phyloP scores from a whole-genome alignment of 1,140 invertebrate species.

The Riptortus pedestris region DNA sequence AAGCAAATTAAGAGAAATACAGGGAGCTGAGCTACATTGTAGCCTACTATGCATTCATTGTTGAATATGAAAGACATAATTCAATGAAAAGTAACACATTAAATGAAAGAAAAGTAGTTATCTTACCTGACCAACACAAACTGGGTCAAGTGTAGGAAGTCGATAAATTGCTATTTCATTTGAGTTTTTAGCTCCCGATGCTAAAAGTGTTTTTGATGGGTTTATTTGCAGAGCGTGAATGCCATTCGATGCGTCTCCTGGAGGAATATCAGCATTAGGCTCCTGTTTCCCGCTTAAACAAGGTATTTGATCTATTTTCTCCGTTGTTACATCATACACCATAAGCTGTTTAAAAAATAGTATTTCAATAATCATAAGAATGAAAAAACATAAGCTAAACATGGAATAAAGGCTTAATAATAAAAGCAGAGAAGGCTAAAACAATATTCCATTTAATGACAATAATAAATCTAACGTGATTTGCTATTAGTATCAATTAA shows the following conservation, averaged over 20 bases:
- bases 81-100: no score
- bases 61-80: no score
- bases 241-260: constrained; percentile 62
- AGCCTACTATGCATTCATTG: no score
- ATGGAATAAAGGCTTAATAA: neutral
- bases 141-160: constrained; percentile 83
- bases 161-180: constrained; percentile 88
- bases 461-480: no score
- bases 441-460: neutral
- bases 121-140: constrained; percentile 78
- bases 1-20: no score
- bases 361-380: no score
- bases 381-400: neutral
- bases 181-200: constrained; percentile 85
- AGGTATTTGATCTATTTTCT: constrained; percentile 74
- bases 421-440: no score
- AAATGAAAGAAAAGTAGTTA: no score
- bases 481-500: no score
- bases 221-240: constrained; percentile 91
- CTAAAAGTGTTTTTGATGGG: constrained; percentile 77
- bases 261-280: constrained; percentile 39
- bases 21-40: no score
- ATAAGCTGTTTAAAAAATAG: constrained; percentile 50
- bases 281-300: constrained; percentile 57
- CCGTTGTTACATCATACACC: constrained; percentile 69